Evolutionary conservation across 2,113 vertebrate genomes (phyloP), one percentile per base, ranked within the genome.

Genomic region (Camarhynchus parvulus): DNA sequence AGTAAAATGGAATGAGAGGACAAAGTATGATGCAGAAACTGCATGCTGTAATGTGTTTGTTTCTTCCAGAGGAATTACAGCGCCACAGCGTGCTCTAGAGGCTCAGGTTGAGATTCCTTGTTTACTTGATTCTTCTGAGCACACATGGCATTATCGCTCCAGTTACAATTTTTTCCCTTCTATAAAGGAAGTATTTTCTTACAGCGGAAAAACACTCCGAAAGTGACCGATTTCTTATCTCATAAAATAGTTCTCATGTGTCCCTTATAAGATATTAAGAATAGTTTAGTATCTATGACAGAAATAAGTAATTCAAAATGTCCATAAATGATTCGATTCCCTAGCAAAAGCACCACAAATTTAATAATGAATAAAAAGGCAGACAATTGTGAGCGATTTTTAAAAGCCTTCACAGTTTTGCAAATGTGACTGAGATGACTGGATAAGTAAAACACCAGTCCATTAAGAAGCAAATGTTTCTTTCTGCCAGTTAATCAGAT

Each of bases 21-120:
- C 8, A 79, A 82, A 63, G 27, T 15, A 19, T 4, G 42, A 83
- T 2, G 25, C 46, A 79, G 28, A 76, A 94, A 47, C 5, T 24
- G 15, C 1, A 2, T 44, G 72, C 41, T 28, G 4, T 5, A 61
- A 41, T 10, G 10, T 21, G 39, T 31, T 50, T 50, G 39, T 22
- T 17, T 49, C 22, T 39, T 77, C 30, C 52, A 82, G 35, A 73
- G 46, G 31, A 94, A 75, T 24, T 12, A 37, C 24, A 77, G 76
- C 11, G 7, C 66, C 1, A 2, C 10, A 87, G 77, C 0, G 0
- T 31, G 23, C 56, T 70, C 69, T 37, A 76, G 23, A 83, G 67
- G 61, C 70, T 79, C 41, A 56, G 61, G 33, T 10, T 69, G 66
- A 87, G 21, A 30, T 85, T 24, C 31, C 17, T 24, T 37, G 41